Base-by-base conservation (phyloP, 2,113 vertebrate species). In the Etheostoma spectabile region DNA sequence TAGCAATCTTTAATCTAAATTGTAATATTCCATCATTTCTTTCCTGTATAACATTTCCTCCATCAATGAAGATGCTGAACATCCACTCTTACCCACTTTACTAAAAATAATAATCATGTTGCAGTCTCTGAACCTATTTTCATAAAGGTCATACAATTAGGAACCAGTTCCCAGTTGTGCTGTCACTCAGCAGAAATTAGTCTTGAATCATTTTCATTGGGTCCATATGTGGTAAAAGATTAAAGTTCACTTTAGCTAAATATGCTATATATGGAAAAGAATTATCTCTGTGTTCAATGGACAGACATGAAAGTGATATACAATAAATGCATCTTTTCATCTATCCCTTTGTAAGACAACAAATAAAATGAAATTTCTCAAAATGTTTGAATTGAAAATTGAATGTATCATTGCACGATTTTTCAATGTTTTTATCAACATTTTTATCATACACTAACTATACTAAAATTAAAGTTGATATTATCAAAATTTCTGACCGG, bases 371-470 rank as follows among this genome's bases (percentile, higher is more conserved):
- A n/a, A 30, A 55, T 42, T 30, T 51, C n/a, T 59, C 8, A n/a
- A 80, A 45, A 21, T 56, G 1, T n/a, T 42, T 4, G 5, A 57
- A 21, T 45, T 42, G 8, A 42, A 64, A 57, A 64, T 27, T 59
- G 7, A 16, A 27, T 15, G 13, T 45, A 19, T 10, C 8, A 56
- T 49, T 2, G 27, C 56, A 65, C 42, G 0, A 51, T 35, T 71
- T 79, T 55, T 45, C 65, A 52, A 38, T 4, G 8, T 49, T 57
- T 61, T 61, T 1, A 30, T 45, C 62, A 65, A 49, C 16, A 19
- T 67, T 45, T 75, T 75, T 46, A 69, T 68, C 46, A 74, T 22
- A 69, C 8, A 3, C 19, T 55, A 7, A 46, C 24, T 27, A 35
- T 38, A 63, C 52, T 48, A 22, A 55, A 55, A 49, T 27, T 45